phyloP scores from a whole-genome alignment of 2,888 invertebrate species.

The Zelleria hepariella region DNA sequence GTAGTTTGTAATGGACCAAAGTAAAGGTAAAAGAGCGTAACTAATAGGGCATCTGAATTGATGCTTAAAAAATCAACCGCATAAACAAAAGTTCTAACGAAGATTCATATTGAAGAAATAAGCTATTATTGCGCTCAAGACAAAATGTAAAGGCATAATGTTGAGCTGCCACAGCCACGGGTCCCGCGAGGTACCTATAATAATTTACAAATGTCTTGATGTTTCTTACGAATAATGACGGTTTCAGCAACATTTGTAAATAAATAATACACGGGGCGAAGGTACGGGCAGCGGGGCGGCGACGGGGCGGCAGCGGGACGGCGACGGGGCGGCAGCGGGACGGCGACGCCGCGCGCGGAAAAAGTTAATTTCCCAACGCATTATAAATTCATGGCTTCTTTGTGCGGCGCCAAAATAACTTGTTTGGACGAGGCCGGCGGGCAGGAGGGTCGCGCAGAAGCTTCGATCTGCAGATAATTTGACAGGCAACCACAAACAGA shows the following conservation, averaged over 20 bases:
- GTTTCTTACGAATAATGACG: background rate
- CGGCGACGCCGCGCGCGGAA: slow-evolving; percentile 31
- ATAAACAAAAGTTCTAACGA: too few relatives aligned
- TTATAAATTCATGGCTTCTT: slow-evolving; percentile 66
- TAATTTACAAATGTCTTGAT: background rate
- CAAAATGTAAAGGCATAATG: too few relatives aligned
- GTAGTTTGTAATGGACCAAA: too few relatives aligned
- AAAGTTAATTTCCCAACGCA: slow-evolving; percentile 59
- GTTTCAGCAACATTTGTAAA: slow-evolving; percentile 10
- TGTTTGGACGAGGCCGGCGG: slow-evolving; percentile 35
- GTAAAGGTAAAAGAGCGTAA: too few relatives aligned
- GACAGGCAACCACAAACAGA: background rate
- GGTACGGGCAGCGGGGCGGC: slow-evolving; percentile 10
- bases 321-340: slow-evolving; percentile 7
- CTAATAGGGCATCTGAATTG: too few relatives aligned
- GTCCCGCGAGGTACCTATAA: background rate
- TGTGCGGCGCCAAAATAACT: slow-evolving; percentile 54
- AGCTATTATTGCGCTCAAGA: too few relatives aligned
- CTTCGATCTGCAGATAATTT: background rate
- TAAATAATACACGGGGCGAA: slow-evolving; percentile 12
- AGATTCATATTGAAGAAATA: too few relatives aligned
- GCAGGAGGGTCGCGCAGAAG: background rate
- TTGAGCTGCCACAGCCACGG: too few relatives aligned
- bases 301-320: too few relatives aligned
- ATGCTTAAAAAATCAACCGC: too few relatives aligned